Conservation (phyloP, 2,888 invertebrate genomes). For the Thymelicus sylvestris region DNA sequence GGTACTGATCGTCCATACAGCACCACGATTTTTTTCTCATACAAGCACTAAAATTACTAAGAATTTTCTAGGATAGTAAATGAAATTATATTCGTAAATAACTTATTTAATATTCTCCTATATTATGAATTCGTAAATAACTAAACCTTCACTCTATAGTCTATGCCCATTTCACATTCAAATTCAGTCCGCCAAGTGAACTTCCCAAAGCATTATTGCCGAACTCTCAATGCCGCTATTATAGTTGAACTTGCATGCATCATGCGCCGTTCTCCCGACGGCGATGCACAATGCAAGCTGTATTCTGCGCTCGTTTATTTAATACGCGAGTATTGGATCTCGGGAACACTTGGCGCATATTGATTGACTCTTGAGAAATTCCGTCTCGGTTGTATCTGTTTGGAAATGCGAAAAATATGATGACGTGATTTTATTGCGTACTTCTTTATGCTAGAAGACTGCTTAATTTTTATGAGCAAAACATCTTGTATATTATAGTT, state of each 20-base stretch:
- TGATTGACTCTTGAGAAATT: slow-evolving; percentile 22
- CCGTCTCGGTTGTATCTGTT: not conserved
- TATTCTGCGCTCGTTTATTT: slow-evolving; percentile 32
- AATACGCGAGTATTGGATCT: slow-evolving; percentile 24
- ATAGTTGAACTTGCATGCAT: slow-evolving; percentile 27
- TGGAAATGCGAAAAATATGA: not conserved
- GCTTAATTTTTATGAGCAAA: too few relatives aligned
- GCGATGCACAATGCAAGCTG: slow-evolving; percentile 25
- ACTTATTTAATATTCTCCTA: too few relatives aligned
- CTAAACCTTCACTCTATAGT: too few relatives aligned
- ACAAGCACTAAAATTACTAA: too few relatives aligned
- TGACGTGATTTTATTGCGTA: not conserved
- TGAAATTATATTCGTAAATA: too few relatives aligned
- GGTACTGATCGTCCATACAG: too few relatives aligned
- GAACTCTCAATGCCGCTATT: slow-evolving; percentile 14
- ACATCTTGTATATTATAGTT: too few relatives aligned
- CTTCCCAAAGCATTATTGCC: slow-evolving; percentile 6
- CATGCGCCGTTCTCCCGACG: slow-evolving; percentile 21
- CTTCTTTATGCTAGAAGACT: not conserved
- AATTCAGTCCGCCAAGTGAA: slow-evolving; percentile 7
- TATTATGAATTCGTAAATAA: too few relatives aligned
- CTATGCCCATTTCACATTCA: not conserved
- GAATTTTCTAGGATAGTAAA: too few relatives aligned
- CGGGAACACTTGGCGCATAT: slow-evolving; percentile 17
- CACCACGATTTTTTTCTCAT: too few relatives aligned